A percentile compares a stretch with the other conserved stretches of the same genome.
These are phyloP conservation scores for Apodemus sylvaticus DNA, from an alignment of 2,113 vertebrate genomes.

Conservation along the genomic window DNA sequence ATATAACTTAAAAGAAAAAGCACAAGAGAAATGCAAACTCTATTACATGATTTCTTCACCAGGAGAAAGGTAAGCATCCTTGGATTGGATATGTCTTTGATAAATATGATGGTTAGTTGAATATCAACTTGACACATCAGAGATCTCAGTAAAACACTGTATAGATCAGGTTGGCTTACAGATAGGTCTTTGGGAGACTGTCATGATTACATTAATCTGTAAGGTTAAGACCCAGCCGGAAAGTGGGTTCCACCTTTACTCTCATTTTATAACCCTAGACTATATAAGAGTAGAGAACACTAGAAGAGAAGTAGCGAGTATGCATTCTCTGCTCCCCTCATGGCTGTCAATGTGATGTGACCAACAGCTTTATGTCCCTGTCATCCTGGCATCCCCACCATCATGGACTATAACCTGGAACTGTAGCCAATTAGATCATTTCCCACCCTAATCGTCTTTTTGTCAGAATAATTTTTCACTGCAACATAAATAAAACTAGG, in stretches of 20 bases:
- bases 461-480: background rate
- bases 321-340: background rate
- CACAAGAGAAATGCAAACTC: slow-evolving; percentile 9
- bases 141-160: background rate
- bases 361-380: background rate
- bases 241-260: background rate
- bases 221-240: too few relatives aligned
- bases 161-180: background rate
- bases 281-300: background rate
- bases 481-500: background rate
- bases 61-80: slow-evolving; percentile 14
- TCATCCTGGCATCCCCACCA: background rate
- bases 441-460: background rate
- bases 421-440: background rate
- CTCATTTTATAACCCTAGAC: too few relatives aligned
- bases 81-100: background rate
- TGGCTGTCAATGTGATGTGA: background rate
- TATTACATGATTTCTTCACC: background rate
- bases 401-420: background rate
- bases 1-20: background rate
- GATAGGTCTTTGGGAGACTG: background rate
- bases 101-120: background rate
- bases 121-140: background rate
- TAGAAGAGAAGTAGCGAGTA: too few relatives aligned
- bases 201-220: background rate